Percentiles rank a stretch among this genome's conserved stretches.
These are phyloP conservation scores for Darevskia mixta DNA, from an alignment of 2,797 vertebrate genomes.

Conservation along the genomic window DNA sequence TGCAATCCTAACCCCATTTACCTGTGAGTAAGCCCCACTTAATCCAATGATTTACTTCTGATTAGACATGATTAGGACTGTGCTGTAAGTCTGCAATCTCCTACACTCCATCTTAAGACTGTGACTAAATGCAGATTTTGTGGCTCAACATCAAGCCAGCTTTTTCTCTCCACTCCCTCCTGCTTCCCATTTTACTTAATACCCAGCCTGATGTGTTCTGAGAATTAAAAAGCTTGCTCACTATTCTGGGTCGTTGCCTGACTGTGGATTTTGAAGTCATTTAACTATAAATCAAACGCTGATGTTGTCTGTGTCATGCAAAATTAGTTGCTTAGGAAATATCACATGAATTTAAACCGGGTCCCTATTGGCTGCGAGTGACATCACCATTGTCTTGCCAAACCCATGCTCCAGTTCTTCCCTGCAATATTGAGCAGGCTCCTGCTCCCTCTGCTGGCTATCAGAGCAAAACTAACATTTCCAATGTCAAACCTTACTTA, in stretches of 20 bases:
- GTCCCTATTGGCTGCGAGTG: slow-evolving; percentile 89
- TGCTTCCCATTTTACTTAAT: background rate
- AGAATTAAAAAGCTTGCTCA: background rate
- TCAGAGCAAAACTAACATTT: background rate
- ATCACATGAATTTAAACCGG: slow-evolving; percentile 57
- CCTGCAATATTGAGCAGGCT: slow-evolving; percentile 50
- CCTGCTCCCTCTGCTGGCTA: slow-evolving; percentile 79
- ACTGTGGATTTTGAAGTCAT: background rate
- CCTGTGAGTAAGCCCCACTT: no score
- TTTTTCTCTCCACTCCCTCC: background rate
- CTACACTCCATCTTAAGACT: background rate
- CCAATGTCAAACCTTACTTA: background rate
- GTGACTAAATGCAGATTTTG: background rate
- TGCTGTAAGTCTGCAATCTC: no score
- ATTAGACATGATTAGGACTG: no score
- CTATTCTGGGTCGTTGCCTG: background rate
- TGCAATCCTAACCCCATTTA: background rate
- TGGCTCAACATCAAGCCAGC: background rate
- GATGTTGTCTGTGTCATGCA: slow-evolving; percentile 71
- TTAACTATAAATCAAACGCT: slow-evolving; percentile 37
- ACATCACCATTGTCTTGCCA: slow-evolving; percentile 85
- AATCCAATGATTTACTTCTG: no score
- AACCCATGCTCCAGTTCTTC: slow-evolving; percentile 44
- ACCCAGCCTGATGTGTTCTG: background rate
- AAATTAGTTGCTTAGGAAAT: slow-evolving; percentile 67